These are phyloP conservation scores for Lerista edwardsae DNA, from an alignment of 2,797 vertebrate species.

Conservation along the genomic window DNA sequence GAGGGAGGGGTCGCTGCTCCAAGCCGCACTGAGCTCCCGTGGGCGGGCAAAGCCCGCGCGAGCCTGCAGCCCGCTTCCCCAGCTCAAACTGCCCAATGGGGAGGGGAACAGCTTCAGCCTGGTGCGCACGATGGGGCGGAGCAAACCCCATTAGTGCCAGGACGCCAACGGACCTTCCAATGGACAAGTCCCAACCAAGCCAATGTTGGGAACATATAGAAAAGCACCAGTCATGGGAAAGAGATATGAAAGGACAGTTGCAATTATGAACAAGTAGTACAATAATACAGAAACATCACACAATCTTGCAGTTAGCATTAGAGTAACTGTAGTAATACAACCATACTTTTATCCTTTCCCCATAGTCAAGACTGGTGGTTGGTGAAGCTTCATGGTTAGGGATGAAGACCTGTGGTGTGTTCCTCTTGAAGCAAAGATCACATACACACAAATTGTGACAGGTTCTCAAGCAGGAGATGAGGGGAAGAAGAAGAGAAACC, in stretches of 20 bases:
- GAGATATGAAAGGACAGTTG: not conserved
- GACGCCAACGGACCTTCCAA: no score
- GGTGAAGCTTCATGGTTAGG: not conserved
- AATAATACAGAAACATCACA: not conserved
- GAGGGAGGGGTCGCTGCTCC: no score
- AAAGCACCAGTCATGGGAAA: not conserved
- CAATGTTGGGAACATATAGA: not conserved
- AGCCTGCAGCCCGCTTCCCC: no score
- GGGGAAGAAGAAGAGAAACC: no score
- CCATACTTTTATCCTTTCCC: not conserved
- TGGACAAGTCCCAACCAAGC: constrained; percentile 13
- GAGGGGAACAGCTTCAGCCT: no score
- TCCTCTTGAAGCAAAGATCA: not conserved
- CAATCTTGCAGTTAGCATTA: not conserved
- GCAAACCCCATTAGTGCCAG: no score
- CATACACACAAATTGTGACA: not conserved
- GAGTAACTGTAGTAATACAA: not conserved
- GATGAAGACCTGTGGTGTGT: not conserved
- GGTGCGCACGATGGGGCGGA: no score
- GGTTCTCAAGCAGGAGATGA: not conserved
- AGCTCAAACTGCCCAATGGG: no score
- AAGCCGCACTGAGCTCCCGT: no score
- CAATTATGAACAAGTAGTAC: not conserved
- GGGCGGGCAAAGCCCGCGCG: no score
- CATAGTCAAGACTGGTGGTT: not conserved